Base-by-base conservation (phyloP, 2,797 vertebrate species). In the Myotis planiceps region DNA sequence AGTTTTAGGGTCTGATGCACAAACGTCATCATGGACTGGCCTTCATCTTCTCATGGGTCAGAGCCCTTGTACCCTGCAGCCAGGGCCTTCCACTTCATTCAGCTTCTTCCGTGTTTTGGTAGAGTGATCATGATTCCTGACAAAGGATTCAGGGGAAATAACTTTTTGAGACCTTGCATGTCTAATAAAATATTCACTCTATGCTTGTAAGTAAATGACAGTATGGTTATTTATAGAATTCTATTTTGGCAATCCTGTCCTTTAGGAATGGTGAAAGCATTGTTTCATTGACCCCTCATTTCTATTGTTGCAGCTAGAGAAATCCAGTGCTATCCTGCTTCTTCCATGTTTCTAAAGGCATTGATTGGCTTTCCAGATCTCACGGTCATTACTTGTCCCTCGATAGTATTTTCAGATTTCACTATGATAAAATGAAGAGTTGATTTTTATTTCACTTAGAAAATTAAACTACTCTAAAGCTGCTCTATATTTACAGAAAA, bases 181-280 rank as follows among this genome's bases (percentile, higher is more conserved):
- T 90, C 76, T 83, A 80, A 79, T 66, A 80, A 92, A 90, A 75
- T 87, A 83, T 9, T 65, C 49, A 45, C 78, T 83, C 32, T 25
- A 1, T 32, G 32, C 6, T 83, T 87, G 39, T 83, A 27, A 80
- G 37, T 75, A 69, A 84, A 65, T 51, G 65, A 75, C 45, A 79
- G 6, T 18, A 6, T 72, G 45, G 15, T 55, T 90, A 90, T 79
- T 74, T 94, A 87, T 65, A 45, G 74, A 58, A 87, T 75, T 79
- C 37, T 51, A 63, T 13, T 58, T 88, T 83, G 51, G 29, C 19
- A 82, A 68, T 53, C 13, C 18, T 74, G 87, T 72, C 53, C 23
- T 27, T 58, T 87, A 32, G 68, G 63, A 68, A 42, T 15, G 37
- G 21, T 55, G 34, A 53, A 34, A 80, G 29, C 4, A 34, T 81